Conservation (phyloP, 2,888 invertebrate genomes). For the Cosmia pyralina region DNA sequence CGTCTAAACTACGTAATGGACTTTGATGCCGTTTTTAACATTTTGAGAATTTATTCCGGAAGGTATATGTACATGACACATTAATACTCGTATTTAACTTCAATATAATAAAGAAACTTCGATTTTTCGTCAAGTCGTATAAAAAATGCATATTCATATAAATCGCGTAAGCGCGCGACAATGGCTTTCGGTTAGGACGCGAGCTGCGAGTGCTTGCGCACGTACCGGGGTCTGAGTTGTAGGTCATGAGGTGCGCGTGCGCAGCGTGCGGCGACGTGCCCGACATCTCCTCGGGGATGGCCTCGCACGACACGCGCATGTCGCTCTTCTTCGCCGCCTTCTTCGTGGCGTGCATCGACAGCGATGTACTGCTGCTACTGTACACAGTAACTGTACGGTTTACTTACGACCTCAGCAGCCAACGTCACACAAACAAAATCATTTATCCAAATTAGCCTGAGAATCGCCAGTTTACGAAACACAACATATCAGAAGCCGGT, state of each 20-base stretch:
- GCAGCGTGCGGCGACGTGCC: conserved; percentile 87
- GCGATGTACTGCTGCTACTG: conserved; percentile 68
- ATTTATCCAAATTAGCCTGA: neutral
- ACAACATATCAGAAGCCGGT: neutral
- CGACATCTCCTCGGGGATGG: conserved; percentile 96
- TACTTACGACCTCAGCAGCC: neutral
- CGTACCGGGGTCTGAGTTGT: conserved; percentile 85
- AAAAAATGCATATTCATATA: neutral
- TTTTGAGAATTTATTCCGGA: neutral
- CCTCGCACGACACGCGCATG: conserved; percentile 96
- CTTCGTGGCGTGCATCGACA: conserved; percentile 86
- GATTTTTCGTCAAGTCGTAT: neutral
- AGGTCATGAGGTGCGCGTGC: conserved; percentile 79
- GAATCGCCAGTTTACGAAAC: neutral
- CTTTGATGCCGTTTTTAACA: neutral
- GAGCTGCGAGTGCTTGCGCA: neutral
- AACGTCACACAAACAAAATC: neutral
- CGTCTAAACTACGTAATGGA: neutral
- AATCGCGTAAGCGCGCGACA: neutral
- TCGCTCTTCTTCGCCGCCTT: conserved; percentile 94
- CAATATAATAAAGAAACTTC: neutral
- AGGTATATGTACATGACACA: neutral
- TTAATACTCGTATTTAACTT: neutral
- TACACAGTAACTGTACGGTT: neutral
- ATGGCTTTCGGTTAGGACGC: accelerated